Evolutionary conservation across 2,113 vertebrate species (phyloP), one percentile per base, ranked within the genome.

Genomic region (Gasterosteus aculeatus): DNA sequence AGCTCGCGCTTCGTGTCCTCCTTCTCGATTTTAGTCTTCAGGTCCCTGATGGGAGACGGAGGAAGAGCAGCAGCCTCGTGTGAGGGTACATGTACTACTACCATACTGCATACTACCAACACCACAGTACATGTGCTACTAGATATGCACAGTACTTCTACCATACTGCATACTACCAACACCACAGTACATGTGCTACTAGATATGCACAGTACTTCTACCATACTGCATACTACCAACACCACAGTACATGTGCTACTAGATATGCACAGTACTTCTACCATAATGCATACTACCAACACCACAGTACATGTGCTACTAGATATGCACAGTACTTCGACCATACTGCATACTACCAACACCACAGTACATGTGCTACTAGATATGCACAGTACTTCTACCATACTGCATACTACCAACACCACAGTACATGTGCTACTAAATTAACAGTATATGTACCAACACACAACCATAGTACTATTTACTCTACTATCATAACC

Each of bases 1-100:
- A 98, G 93, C 81, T 96, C 95, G 0, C 92, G 88, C 90, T 96
- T 97, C 14, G 87, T 92, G 72, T 91, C 95, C 71, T 97, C 97
- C 85, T 95, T 96, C 85, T 96, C 84, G 0, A 98, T 92, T 64
- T 92, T 94, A 22, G 87, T 95, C 90, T 95, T 97, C 84, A 99
- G 63, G 0, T 94, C 94, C 19, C 49, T 10, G 49, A 12, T 10
- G 38, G 10, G 18, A 60, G 5, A 10, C 61, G 16, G 9, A 29
- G 3, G 9, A 63, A 2, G 11, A 41, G 12, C 33, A 15, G 15
- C 54, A 29, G 33, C 33, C 33, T 4, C 5, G 33, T 33, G 33
- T 33, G 33, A 33, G 33, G 33, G 5, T 4, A 6, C 7, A 6
- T 38, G 22, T 26, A 26, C 22, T 26, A 26, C 22, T 26, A 26